These are phyloP conservation scores for Ecliptopera silaceata DNA, from an alignment of 2,888 invertebrate genomes.

Conservation along the genomic window DNA sequence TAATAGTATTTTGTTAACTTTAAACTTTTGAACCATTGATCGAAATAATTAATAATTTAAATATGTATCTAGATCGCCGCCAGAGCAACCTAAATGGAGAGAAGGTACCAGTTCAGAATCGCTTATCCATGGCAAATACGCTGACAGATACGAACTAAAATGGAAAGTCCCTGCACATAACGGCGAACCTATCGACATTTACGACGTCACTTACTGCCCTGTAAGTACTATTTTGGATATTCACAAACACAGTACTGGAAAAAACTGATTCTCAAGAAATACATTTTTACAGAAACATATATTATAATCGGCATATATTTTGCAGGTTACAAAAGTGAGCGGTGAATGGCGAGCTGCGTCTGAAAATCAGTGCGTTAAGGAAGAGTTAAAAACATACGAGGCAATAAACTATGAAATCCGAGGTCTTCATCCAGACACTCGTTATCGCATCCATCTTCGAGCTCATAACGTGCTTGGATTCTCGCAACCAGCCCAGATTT, in stretches of 20 bases:
- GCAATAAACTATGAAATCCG: conserved; percentile 87
- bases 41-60: not conserved
- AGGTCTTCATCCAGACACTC: conserved; percentile 88
- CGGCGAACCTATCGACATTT: conserved; percentile 93
- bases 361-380: conserved; percentile 81
- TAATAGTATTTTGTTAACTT: not conserved
- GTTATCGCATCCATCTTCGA: conserved; percentile 91
- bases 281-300: not conserved
- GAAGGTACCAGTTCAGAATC: conserved; percentile 72
- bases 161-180: conserved; percentile 95
- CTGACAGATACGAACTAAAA: conserved; percentile 90
- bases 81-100: conserved; percentile 85
- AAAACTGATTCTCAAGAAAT: not conserved
- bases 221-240: conserved; percentile 73
- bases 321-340: conserved; percentile 85
- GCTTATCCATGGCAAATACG: conserved; percentile 81
- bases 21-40: not conserved
- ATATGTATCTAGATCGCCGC: conserved; percentile 82
- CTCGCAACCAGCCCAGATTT: conserved; percentile 89
- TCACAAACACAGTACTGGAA: not conserved
- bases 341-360: conserved; percentile 85
- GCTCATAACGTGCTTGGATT: conserved; percentile 94
- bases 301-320: no score
- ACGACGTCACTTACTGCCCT: conserved; percentile 91
- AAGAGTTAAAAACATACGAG: conserved; percentile 84